phyloP scores from a whole-genome alignment of 2,888 invertebrate genomes.

The Drosophila mettleri region DNA sequence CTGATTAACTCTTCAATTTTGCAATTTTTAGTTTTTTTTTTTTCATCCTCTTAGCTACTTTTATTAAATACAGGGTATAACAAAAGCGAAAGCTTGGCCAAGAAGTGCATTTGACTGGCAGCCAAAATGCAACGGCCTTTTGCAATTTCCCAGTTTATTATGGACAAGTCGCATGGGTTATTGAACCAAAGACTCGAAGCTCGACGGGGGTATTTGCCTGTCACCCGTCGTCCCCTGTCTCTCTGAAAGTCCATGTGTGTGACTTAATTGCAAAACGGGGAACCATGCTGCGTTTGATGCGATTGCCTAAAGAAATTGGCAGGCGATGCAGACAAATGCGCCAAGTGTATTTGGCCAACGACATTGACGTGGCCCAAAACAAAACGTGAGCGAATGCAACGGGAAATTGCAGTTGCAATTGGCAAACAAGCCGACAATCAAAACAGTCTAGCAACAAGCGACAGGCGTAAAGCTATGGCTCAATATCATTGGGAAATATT shows the following conservation, averaged over 20 bases:
- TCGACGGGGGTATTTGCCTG: not conserved
- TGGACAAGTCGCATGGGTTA: slow-evolving; percentile 27
- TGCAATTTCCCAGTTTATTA: slow-evolving; percentile 29
- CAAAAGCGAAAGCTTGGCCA: slow-evolving; percentile 47
- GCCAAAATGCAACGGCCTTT: slow-evolving; percentile 27
- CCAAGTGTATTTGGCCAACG: slow-evolving; percentile 55
- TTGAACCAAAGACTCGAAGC: slow-evolving; percentile 35
- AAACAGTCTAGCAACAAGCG: slow-evolving; percentile 10
- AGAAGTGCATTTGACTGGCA: slow-evolving; percentile 45
- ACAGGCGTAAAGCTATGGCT: slow-evolving; percentile 5
- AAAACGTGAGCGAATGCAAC: slow-evolving; percentile 58
- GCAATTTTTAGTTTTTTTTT: too few species aligned
- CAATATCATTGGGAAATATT: slow-evolving; percentile 21
- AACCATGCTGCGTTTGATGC: slow-evolving; percentile 40
- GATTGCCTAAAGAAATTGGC: slow-evolving; percentile 77
- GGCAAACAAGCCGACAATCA: slow-evolving; percentile 5
- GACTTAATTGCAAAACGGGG: slow-evolving; percentile 46
- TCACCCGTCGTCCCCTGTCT: not conserved
- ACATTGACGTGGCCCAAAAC: slow-evolving; percentile 53
- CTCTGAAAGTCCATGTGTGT: slow-evolving; percentile 9
- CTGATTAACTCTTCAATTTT: too few species aligned
- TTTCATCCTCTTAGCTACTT: not conserved
- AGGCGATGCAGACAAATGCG: slow-evolving; percentile 47
- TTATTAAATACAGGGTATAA: not conserved
- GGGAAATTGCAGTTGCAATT: slow-evolving; percentile 34